These are phyloP conservation scores for Nesospiza acunhae DNA, from an alignment of 2,113 vertebrate genomes.

Conservation along the genomic window DNA sequence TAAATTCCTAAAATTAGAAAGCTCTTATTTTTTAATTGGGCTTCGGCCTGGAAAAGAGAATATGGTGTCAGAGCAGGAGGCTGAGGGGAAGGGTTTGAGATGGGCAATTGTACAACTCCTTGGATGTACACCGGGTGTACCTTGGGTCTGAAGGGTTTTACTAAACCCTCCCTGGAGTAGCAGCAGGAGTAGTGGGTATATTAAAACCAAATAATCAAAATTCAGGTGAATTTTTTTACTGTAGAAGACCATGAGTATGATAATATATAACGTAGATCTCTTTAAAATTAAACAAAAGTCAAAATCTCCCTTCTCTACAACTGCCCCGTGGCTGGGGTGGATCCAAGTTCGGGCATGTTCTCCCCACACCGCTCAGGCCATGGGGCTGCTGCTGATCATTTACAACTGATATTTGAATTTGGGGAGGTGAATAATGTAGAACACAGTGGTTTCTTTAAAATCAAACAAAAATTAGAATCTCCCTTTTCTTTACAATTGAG, in stretches of 20 bases:
- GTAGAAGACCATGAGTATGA: not conserved
- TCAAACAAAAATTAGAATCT: not conserved
- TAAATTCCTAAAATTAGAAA: not conserved
- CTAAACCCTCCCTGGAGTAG: not conserved
- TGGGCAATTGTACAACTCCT: rapidly evolving
- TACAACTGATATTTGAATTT: not conserved
- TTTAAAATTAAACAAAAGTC: not conserved
- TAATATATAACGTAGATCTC: not conserved
- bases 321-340: not conserved
- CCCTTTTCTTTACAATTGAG: not conserved
- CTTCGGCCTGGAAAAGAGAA: not conserved
- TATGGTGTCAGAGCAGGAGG: not conserved
- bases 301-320: not conserved
- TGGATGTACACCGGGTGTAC: not conserved
- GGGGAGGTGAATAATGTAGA: not conserved
- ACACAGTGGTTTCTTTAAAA: no score
- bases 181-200: not conserved
- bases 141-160: not conserved
- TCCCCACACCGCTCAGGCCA: rapidly evolving
- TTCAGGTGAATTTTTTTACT: not conserved
- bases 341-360: not conserved
- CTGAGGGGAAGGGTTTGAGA: not conserved
- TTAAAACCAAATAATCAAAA: not conserved
- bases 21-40: not conserved
- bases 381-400: rapidly evolving